Conservation (phyloP, 2,113 vertebrate genomes). For the Trogon surrucura region DNA sequence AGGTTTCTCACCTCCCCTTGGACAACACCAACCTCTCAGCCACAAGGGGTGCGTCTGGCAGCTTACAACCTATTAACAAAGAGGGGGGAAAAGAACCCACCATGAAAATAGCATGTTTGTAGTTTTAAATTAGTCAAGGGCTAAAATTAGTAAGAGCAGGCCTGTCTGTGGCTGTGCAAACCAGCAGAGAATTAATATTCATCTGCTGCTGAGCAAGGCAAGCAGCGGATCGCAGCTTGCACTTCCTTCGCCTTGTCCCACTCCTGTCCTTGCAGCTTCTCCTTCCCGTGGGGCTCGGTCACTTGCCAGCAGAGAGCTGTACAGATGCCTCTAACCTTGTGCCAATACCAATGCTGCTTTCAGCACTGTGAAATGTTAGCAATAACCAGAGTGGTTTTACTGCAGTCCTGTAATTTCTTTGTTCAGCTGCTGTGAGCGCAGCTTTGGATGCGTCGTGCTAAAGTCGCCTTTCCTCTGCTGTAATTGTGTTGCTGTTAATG, state of each 20-base stretch:
- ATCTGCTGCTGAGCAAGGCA: neutral
- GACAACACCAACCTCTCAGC: neutral
- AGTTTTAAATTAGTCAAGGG: slow-evolving; percentile 28
- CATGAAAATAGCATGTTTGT: neutral
- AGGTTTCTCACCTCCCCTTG: neutral
- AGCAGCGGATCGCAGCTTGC: slow-evolving; percentile 16
- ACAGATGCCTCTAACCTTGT: neutral
- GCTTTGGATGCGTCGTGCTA: neutral
- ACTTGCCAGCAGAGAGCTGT: neutral
- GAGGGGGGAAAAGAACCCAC: neutral
- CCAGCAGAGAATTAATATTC: slow-evolving; percentile 13
- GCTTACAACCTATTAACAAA: neutral
- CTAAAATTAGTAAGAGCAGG: slow-evolving; percentile 42
- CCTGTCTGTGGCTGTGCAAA: neutral
- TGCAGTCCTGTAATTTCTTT: neutral
- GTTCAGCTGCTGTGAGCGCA: neutral
- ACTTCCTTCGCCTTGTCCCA: neutral
- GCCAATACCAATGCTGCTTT: neutral
- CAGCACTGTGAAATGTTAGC: neutral
- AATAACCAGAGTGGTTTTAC: neutral
- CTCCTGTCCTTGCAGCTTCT: slow-evolving; percentile 7
- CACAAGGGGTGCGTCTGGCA: neutral
- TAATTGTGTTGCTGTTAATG: neutral
- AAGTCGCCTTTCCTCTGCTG: neutral
- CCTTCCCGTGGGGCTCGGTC: neutral